Evolutionary conservation across 2,113 vertebrate species (phyloP).

Genomic region (Menidia beryllina): DNA sequence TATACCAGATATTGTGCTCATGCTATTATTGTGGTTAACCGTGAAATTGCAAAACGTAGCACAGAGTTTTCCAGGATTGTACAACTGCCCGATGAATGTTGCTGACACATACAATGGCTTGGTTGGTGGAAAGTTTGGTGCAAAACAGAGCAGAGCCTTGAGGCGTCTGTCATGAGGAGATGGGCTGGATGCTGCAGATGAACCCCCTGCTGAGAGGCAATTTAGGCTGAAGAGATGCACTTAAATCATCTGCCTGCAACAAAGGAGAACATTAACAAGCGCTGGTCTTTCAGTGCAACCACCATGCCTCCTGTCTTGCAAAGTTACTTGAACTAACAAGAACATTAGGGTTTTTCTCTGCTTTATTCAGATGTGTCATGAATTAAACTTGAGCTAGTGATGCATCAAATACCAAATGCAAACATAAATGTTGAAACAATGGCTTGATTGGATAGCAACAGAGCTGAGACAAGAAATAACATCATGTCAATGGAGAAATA

Average conservation of each 20-base stretch:
- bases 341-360: conserved; percentile 27
- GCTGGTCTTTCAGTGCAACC: not conserved
- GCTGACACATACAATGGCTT: conserved; percentile 49
- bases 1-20: conserved; percentile 30
- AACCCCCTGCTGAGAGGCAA: conserved; percentile 65
- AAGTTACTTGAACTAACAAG: conserved; percentile 27
- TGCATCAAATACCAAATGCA: not conserved
- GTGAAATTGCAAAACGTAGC: conserved; percentile 40
- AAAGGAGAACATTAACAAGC: conserved; percentile 17
- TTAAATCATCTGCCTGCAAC: conserved; percentile 54
- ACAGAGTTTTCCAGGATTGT: conserved; percentile 47
- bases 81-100: conserved; percentile 52
- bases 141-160: conserved; percentile 56
- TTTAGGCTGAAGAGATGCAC: conserved; percentile 41
- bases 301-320: conserved; percentile 3
- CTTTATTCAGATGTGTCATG: not conserved
- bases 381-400: conserved; percentile 22
- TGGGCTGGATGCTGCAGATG: conserved; percentile 49
- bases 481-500: conserved; percentile 54
- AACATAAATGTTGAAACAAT: conserved; percentile 14
- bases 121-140: conserved; percentile 50
- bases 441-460: conserved; percentile 40
- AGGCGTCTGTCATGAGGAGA: conserved; percentile 42
- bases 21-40: conserved; percentile 50
- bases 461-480: conserved; percentile 47